A percentile compares a stretch with the other conserved stretches of the same genome.
phyloP scores from a whole-genome alignment of 2,888 invertebrate species.

The Cecidostiba fungosa region DNA sequence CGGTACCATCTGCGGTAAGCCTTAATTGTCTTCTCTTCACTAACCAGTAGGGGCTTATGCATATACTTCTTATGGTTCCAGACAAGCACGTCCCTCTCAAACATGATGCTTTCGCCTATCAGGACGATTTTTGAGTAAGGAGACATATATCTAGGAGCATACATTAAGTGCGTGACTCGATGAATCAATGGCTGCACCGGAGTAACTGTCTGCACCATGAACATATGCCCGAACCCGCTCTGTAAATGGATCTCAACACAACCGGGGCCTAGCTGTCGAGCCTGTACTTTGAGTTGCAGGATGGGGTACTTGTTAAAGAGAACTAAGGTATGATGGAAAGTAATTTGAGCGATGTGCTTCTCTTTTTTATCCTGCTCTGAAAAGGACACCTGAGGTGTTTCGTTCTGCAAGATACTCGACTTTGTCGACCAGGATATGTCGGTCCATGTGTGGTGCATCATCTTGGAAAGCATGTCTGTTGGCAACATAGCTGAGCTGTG shows the following conservation, averaged over 20 bases:
- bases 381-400: not conserved
- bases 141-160: conserved; percentile 84
- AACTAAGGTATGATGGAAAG: conserved; percentile 84
- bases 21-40: conserved; percentile 88
- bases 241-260: conserved; percentile 87
- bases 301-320: conserved; percentile 83
- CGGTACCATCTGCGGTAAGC: conserved; percentile 90
- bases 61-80: conserved; percentile 93
- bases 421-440: conserved; percentile 80
- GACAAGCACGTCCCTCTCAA: conserved; percentile 91
- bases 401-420: not conserved
- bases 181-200: conserved; percentile 90
- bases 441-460: conserved; percentile 79
- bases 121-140: conserved; percentile 86
- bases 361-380: conserved; percentile 50
- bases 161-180: conserved; percentile 89
- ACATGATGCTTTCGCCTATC: conserved; percentile 87
- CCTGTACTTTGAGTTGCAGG: conserved; percentile 84
- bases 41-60: conserved; percentile 87
- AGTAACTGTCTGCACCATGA: conserved; percentile 89
- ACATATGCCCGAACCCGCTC: conserved; percentile 83
- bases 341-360: conserved; percentile 85
- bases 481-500: conserved; percentile 83
- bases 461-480: conserved; percentile 66
- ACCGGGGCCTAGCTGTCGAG: conserved; percentile 87